A percentile compares a stretch with the other conserved stretches of the same genome.
Evolutionary conservation across 2,797 vertebrate genomes (phyloP).

Genomic region (Tarsius wallacei): DNA sequence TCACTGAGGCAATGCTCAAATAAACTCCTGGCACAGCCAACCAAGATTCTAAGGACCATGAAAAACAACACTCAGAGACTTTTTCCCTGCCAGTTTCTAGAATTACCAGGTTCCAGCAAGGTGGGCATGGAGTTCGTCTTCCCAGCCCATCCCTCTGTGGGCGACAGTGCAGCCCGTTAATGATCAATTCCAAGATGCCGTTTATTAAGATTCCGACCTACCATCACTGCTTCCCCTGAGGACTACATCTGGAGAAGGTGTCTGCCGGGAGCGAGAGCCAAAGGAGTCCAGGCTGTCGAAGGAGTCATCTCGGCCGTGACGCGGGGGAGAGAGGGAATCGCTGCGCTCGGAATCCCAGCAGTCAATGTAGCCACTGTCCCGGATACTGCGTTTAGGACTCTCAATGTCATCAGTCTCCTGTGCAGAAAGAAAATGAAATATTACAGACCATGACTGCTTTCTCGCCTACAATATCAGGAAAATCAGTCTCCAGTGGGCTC

Average conservation of each 20-base stretch:
- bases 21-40: constrained; percentile 74
- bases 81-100: not conserved
- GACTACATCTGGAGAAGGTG: constrained; percentile 97
- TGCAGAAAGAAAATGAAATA: constrained; percentile 56
- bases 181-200: not conserved
- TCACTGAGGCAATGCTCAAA: constrained; percentile 77
- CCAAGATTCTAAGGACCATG: constrained; percentile 63
- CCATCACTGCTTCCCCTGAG: constrained; percentile 97
- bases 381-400: constrained; percentile 96
- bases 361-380: constrained; percentile 99
- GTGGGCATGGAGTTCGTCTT: constrained; percentile 16
- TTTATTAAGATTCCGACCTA: constrained; percentile 85
- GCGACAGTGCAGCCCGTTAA: not conserved
- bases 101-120: constrained; percentile 50
- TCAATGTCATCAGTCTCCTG: constrained; percentile 97
- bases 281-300: constrained; percentile 99
- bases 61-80: constrained; percentile 71
- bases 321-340: constrained; percentile 97
- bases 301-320: constrained; percentile 97
- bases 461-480: not conserved
- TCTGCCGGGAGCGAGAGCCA: constrained; percentile 97
- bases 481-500: not conserved
- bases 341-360: constrained; percentile 99
- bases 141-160: not conserved
- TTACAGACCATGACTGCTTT: not conserved